Evolutionary conservation across 23 tunicate genomes (phyloP).

Genomic region (Halocynthia aurantium): DNA sequence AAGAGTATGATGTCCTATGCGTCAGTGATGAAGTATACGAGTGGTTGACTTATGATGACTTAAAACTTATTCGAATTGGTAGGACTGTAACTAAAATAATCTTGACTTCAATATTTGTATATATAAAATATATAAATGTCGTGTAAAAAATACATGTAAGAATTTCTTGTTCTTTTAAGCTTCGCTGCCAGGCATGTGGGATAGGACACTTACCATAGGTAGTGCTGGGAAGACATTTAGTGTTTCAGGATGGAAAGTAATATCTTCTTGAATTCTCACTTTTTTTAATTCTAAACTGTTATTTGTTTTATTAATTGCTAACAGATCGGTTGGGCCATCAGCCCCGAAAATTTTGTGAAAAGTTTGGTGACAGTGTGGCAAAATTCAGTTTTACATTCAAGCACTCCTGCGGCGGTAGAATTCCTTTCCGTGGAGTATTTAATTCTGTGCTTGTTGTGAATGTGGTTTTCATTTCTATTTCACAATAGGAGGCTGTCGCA

Average conservation of each 20-base stretch:
- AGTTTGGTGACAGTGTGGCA: constrained; percentile 83
- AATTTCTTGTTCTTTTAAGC: constrained; percentile 1
- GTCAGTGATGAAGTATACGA: constrained; percentile 99
- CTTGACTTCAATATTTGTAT: no score
- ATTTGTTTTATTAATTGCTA: background rate
- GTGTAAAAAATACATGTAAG: no score
- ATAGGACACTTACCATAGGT: constrained; percentile 88
- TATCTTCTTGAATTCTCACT: background rate
- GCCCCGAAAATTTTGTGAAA: constrained; percentile 39
- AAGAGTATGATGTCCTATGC: constrained; percentile 70
- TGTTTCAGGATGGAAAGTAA: constrained; percentile 97
- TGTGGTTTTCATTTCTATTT: background rate
- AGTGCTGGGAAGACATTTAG: constrained; percentile 97
- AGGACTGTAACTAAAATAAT: no score
- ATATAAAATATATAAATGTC: no score
- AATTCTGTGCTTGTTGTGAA: background rate
- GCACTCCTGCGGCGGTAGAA: constrained; percentile 54
- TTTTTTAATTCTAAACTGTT: background rate
- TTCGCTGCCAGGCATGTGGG: constrained; percentile 92
- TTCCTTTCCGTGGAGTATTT: background rate
- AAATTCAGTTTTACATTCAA: constrained; percentile 69
- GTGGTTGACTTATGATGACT: constrained; percentile 61
- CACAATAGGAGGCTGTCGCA: constrained; percentile 67
- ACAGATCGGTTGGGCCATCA: constrained; percentile 83
- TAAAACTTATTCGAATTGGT: constrained; percentile 64